These are phyloP conservation scores for Enoplosus armatus DNA, from an alignment of 2,797 vertebrate genomes.

Conservation along the genomic window DNA sequence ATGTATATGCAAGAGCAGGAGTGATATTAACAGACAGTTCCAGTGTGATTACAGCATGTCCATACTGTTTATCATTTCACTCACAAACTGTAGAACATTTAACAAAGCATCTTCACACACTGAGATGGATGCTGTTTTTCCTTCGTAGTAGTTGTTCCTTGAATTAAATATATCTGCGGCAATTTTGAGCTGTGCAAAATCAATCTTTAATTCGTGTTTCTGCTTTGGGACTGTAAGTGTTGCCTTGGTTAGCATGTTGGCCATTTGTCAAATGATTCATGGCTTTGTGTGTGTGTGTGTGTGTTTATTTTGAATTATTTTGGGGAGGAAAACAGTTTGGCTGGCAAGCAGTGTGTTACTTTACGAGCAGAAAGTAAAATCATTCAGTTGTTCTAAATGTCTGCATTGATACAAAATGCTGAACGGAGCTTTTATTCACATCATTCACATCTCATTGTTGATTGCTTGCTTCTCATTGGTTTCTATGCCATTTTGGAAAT, in stretches of 20 bases:
- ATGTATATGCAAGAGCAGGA: neutral
- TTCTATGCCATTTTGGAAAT: neutral
- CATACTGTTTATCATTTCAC: neutral
- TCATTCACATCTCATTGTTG: too few species aligned
- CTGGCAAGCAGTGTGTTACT: slow-evolving; percentile 13
- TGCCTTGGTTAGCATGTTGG: slow-evolving; percentile 31
- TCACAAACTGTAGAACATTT: neutral
- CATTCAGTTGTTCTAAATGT: neutral
- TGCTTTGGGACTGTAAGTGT: slow-evolving; percentile 17
- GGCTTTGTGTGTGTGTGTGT: slow-evolving; percentile 35
- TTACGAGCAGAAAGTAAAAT: slow-evolving; percentile 28
- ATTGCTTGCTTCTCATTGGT: neutral
- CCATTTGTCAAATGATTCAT: slow-evolving; percentile 53
- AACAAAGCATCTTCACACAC: neutral
- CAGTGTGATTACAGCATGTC: neutral
- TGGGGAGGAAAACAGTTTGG: slow-evolving; percentile 20
- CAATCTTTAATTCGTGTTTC: slow-evolving; percentile 31
- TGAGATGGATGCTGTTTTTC: neutral
- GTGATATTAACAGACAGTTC: neutral
- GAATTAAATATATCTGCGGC: slow-evolving; percentile 8
- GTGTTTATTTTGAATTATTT: slow-evolving; percentile 41
- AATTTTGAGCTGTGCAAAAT: slow-evolving; percentile 21
- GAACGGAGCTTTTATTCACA: neutral
- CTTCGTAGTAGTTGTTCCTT: neutral
- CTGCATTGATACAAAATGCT: slow-evolving; percentile 10